These are phyloP conservation scores for Mimachlamys varia DNA, from an alignment of 2,888 invertebrate species.

Conservation along the genomic window DNA sequence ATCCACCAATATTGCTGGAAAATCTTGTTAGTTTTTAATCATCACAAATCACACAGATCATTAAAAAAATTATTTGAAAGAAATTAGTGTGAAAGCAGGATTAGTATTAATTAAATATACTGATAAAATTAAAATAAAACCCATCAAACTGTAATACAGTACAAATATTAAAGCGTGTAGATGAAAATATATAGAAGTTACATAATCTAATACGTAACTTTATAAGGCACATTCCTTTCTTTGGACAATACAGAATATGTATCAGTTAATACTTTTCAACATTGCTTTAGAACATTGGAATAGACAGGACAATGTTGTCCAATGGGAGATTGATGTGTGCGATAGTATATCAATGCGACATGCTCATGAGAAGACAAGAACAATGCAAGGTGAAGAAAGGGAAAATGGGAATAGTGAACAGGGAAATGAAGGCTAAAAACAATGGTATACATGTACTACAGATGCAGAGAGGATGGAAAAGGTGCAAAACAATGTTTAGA, in stretches of 20 bases:
- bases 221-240: neutral
- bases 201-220: no score
- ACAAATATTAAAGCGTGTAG: neutral
- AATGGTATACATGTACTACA: neutral
- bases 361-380: no score
- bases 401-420: no score
- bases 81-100: constrained; percentile 25
- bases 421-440: neutral
- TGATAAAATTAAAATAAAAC: neutral
- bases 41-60: neutral
- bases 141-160: neutral
- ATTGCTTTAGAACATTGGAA: no score
- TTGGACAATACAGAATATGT: neutral
- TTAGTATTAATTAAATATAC: neutral
- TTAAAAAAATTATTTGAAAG: neutral
- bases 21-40: no score
- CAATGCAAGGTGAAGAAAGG: no score
- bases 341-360: no score
- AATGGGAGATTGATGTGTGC: no score
- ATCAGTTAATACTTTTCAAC: no score
- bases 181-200: neutral
- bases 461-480: neutral
- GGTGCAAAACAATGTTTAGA: neutral
- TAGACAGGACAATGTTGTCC: no score
- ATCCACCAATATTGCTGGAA: no score